Percentiles rank a stretch among this genome's conserved stretches.
Evolutionary conservation across 1,140 invertebrate species (phyloP).

Genomic region (Anadara kagoshimensis): DNA sequence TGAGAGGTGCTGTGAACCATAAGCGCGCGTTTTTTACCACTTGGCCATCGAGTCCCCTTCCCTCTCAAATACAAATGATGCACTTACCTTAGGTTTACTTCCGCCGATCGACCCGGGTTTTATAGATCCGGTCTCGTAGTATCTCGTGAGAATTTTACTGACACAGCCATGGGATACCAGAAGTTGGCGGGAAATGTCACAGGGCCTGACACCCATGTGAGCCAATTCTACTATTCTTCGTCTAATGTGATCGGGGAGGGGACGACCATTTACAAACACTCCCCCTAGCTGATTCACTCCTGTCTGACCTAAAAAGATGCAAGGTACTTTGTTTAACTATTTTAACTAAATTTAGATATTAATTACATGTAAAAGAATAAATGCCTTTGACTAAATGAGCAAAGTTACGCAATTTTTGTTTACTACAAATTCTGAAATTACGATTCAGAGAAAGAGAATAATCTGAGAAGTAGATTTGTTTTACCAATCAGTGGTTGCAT

Average conservation of each 20-base stretch:
- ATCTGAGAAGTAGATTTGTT: too few relatives aligned
- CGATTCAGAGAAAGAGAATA: too few relatives aligned
- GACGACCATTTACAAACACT: slow-evolving; percentile 97
- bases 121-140: slow-evolving; percentile 95
- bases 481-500: too few relatives aligned
- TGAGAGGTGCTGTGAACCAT: too few relatives aligned
- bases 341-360: too few relatives aligned
- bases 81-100: slow-evolving; percentile 91
- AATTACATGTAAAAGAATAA: too few relatives aligned
- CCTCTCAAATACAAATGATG: background rate
- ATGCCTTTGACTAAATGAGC: too few relatives aligned
- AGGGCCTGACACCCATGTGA: slow-evolving; percentile 93
- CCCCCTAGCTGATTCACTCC: slow-evolving; percentile 99
- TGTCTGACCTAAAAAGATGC: slow-evolving; percentile 53
- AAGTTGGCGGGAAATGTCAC: slow-evolving; percentile 95
- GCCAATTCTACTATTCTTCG: slow-evolving; percentile 96
- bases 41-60: too few relatives aligned
- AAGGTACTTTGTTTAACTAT: too few relatives aligned
- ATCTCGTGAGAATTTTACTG: slow-evolving; percentile 94
- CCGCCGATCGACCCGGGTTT: slow-evolving; percentile 99
- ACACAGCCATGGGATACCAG: slow-evolving; percentile 97
- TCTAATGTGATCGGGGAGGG: slow-evolving; percentile 94
- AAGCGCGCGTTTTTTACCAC: too few relatives aligned
- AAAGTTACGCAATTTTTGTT: too few relatives aligned
- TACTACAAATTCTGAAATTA: too few relatives aligned